Evolutionary conservation across 2,888 invertebrate species (phyloP), one percentile per base, ranked within the genome.

Genomic region (Patella caerulea): DNA sequence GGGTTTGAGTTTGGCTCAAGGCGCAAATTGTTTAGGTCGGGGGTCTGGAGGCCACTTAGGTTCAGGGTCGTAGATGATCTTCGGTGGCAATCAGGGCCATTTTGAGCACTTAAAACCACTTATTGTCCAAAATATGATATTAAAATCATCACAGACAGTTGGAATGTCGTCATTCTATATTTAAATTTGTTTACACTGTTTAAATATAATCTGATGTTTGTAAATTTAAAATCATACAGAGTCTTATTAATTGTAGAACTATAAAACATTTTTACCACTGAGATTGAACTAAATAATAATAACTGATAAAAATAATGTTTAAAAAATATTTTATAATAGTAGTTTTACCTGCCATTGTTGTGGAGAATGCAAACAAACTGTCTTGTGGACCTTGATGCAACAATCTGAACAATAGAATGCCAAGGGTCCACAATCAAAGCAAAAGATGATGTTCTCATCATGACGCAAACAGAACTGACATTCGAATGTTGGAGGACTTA

Each of bases 391-490:
- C n/a, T 59, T 59, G 15, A 59, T 59, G n/a, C 59, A 59, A n/a
- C 59, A 59, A 59, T 59, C 59, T 59, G n/a, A n/a, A 59, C 59
- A 59, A 15, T n/a, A n/a, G 59, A n/a, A 59, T n/a, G 59, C 59
- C n/a, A n/a, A n/a, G 59, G 59, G 59, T 59, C 59, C 59, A 59
- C 59, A 59, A 59, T 59, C 59, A 59, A n/a, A n/a, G n/a, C 59
- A 59, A n/a, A 59, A 59, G n/a, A 59, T 59, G 59, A 59, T 59
- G 15, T 59, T n/a, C 15, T 59, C n/a, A n/a, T 15, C 17, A 15
- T 56, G 15, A 17, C n/a, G 17, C 17, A 56, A 56, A n/a, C 56
- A 56, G 56, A 56, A 56, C n/a, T n/a, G 56, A 56, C 56, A 56
- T 17, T 15, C 15, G 15, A n/a, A 17, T 56, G 56, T 56, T 15